A percentile compares a stretch with the other conserved stretches of the same genome.
Evolutionary conservation across 2,797 vertebrate species (phyloP).

Genomic region (Gallinago stenura): DNA sequence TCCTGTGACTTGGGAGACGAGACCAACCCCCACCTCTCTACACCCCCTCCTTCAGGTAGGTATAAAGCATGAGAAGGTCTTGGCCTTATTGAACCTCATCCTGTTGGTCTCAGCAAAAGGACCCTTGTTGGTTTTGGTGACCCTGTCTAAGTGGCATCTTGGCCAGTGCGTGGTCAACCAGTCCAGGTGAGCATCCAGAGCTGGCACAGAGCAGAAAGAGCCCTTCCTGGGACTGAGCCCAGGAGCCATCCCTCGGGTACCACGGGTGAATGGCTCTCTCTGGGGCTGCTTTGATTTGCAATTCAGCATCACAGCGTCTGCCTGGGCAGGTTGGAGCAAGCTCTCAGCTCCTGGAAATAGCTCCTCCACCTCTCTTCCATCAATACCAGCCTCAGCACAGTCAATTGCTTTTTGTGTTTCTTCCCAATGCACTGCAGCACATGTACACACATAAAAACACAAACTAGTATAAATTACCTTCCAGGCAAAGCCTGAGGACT

Average conservation of each 20-base stretch:
- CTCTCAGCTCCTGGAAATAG: background rate
- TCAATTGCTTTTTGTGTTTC: background rate
- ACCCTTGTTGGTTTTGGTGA: background rate
- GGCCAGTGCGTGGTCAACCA: accelerated
- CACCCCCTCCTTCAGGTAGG: too few species aligned
- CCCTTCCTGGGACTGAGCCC: background rate
- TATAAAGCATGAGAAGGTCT: too few species aligned
- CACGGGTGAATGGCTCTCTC: background rate
- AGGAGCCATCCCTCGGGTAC: background rate
- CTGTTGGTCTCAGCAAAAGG: background rate
- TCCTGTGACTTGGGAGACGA: too few species aligned
- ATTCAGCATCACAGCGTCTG: background rate
- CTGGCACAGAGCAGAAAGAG: accelerated
- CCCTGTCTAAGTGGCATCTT: background rate
- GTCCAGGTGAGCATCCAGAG: accelerated
- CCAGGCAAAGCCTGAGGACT: slow-evolving; percentile 51
- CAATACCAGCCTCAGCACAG: background rate
- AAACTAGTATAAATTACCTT: slow-evolving; percentile 42
- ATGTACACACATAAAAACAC: background rate
- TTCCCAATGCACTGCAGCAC: background rate
- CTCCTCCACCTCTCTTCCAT: background rate
- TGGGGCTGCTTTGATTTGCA: background rate
- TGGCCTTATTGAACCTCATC: too few species aligned
- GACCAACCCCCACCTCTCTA: too few species aligned
- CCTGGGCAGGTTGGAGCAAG: background rate